Percentiles rank a stretch among this genome's conserved stretches.
Evolutionary conservation across 2,797 vertebrate species (phyloP).

Genomic region (Myotis pilosus): DNA sequence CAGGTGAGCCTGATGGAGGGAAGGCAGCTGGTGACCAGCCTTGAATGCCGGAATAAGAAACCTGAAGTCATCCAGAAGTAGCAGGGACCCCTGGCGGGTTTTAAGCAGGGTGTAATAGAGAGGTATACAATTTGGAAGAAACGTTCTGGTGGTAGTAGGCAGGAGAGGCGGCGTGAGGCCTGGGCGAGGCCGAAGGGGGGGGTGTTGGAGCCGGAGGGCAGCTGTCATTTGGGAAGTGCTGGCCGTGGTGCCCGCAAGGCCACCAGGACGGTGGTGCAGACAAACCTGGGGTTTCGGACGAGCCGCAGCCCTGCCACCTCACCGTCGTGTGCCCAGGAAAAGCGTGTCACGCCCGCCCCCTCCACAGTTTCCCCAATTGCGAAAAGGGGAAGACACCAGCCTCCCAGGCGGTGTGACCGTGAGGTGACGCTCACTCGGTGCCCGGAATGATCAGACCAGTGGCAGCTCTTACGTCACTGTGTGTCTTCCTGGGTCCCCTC

Average conservation of each 20-base stretch:
- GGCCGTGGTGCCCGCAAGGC: not conserved
- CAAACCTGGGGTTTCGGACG: not conserved
- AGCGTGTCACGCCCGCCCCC: too few species aligned
- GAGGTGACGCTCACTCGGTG: accelerated
- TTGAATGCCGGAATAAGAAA: accelerated
- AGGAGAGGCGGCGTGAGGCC: not conserved
- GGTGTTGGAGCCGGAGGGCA: not conserved
- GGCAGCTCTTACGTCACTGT: not conserved
- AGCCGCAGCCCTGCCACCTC: not conserved
- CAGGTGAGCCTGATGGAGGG: not conserved
- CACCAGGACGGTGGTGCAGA: accelerated
- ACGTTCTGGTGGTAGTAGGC: not conserved
- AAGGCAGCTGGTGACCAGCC: not conserved
- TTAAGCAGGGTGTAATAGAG: accelerated
- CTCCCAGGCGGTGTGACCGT: not conserved
- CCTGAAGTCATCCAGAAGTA: not conserved
- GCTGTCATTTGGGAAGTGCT: accelerated
- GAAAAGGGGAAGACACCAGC: not conserved
- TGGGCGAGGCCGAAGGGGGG: accelerated
- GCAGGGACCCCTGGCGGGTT: not conserved
- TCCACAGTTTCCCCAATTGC: not conserved
- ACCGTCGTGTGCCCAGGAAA: accelerated
- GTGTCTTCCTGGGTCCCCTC: not conserved
- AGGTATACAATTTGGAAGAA: not conserved
- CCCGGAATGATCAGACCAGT: not conserved